Conservation (phyloP, 2,113 vertebrate genomes). For the Prunella himalayana region DNA sequence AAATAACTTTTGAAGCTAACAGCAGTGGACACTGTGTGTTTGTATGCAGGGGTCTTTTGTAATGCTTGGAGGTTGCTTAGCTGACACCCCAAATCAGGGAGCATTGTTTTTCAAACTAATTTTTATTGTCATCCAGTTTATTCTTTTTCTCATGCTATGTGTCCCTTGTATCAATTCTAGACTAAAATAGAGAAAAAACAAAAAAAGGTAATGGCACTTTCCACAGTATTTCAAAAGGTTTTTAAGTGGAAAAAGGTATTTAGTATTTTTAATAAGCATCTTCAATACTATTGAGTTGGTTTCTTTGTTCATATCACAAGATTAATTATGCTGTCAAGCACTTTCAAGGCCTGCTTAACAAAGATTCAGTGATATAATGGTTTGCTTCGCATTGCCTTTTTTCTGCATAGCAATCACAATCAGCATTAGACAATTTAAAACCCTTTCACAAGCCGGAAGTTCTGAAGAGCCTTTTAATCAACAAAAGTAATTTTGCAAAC, state of each 20-base stretch:
- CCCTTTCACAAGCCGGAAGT: conserved; percentile 89
- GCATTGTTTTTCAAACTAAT: conserved; percentile 68
- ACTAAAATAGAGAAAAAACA: conserved; percentile 76
- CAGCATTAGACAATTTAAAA: conserved; percentile 96
- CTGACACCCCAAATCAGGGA: conserved; percentile 16
- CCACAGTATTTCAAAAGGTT: conserved; percentile 82
- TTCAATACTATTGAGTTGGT: conserved; percentile 99
- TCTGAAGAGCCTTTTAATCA: conserved; percentile 94
- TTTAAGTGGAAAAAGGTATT: conserved; percentile 92
- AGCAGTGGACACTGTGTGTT: not conserved
- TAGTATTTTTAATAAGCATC: conserved; percentile 99
- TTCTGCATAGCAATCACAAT: conserved; percentile 96
- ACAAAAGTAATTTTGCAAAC: conserved; percentile 91
- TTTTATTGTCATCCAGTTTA: conserved; percentile 78
- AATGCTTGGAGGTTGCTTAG: conserved; percentile 16
- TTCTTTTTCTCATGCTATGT: conserved; percentile 78
- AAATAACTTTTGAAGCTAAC: conserved; percentile 2
- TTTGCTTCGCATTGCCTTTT: conserved; percentile 88
- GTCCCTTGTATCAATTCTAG: conserved; percentile 79
- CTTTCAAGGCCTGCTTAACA: conserved; percentile 99
- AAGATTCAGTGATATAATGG: conserved; percentile 99
- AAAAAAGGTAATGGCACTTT: conserved; percentile 84
- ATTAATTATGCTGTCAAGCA: conserved; percentile 99
- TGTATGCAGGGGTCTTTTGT: not conserved
- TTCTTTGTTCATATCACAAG: conserved; percentile 99